Base-by-base conservation (phyloP, 2,113 vertebrate species). In the Dissostichus mawsoni region DNA sequence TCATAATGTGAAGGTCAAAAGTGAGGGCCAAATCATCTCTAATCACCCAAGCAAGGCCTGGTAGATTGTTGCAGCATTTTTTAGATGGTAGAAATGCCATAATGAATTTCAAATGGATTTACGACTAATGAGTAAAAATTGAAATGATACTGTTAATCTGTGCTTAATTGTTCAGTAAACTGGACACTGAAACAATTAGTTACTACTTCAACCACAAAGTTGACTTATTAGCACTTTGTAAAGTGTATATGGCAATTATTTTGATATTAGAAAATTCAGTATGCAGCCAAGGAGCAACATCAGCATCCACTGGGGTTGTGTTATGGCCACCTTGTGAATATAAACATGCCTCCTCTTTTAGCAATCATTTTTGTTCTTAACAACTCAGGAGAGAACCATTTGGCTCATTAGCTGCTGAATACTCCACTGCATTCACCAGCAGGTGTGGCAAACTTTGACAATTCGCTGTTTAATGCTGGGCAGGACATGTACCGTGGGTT, bases 1-100 rank as follows among this genome's bases (percentile, higher is more conserved):
- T 53, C 11, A 47, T 52, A 10, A 68, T 69, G 13, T 71, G 86
- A 73, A 69, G 20, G 25, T 17, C 71, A 25, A 80, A 44, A 14
- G 8, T 13, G n/a, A 18, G 18, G 8, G 17, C 11, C 12, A 51
- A 69, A 47, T 59, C 48, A 55, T 62, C 11, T 64, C 11, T 23
- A 33, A 63, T 47, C 45, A 76, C 16, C 25, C 41, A 63, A 3
- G n/a, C 13, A 55, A 41, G 36, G 36, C 36, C 7, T 41, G 8
- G 36, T 41, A 41, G 6, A 41, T 41, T 41, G 36, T 41, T 8
- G 36, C 1, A 8, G 36, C 8, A 41, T 41, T 41, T 41, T 41
- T 41, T 29, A 29, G 29, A 29, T 4, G 29, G 29, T 4, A 29
- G 29, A 29, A 29, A 29, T 29, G 3, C 11, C 25, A 47, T 55